A percentile compares a stretch with the other conserved stretches of the same genome.
These are phyloP conservation scores for Torymus aiolomorphi DNA, from an alignment of 2,888 invertebrate species.

Conservation along the genomic window DNA sequence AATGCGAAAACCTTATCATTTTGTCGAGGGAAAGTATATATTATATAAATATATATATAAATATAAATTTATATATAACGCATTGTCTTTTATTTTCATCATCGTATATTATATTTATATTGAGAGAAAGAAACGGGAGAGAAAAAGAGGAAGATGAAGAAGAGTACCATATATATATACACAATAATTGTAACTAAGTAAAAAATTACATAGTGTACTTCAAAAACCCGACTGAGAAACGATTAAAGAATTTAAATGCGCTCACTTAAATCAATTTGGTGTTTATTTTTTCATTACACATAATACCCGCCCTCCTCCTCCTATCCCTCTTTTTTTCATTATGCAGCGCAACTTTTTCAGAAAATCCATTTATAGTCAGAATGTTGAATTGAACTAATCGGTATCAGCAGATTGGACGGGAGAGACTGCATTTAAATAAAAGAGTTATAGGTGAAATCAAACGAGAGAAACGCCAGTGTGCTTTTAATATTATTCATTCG, in stretches of 20 bases:
- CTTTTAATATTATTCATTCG: too few relatives aligned
- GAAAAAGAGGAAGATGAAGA: conserved; percentile 35
- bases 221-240: conserved; percentile 68
- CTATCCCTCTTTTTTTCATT: too few relatives aligned
- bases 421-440: too few relatives aligned
- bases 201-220: conserved; percentile 69
- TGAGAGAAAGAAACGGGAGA: conserved; percentile 30
- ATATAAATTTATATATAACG: conserved; percentile 56
- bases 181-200: conserved; percentile 65
- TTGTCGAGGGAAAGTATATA: conserved; percentile 54
- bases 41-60: conserved; percentile 38
- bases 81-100: conserved; percentile 65
- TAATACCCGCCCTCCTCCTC: too few relatives aligned
- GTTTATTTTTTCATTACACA: conserved; percentile 8
- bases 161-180: conserved; percentile 65
- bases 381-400: background rate
- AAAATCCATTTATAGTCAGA: too few relatives aligned
- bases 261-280: conserved; percentile 54
- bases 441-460: too few relatives aligned
- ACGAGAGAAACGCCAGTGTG: too few relatives aligned
- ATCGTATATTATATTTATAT: conserved; percentile 68
- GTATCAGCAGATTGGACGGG: too few relatives aligned
- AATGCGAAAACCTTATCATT: conserved; percentile 46
- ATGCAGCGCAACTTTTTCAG: too few relatives aligned
- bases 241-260: conserved; percentile 70